Evolutionary conservation across 2,888 invertebrate genomes (phyloP).

Genomic region (Rhyacophila evoluta): DNA sequence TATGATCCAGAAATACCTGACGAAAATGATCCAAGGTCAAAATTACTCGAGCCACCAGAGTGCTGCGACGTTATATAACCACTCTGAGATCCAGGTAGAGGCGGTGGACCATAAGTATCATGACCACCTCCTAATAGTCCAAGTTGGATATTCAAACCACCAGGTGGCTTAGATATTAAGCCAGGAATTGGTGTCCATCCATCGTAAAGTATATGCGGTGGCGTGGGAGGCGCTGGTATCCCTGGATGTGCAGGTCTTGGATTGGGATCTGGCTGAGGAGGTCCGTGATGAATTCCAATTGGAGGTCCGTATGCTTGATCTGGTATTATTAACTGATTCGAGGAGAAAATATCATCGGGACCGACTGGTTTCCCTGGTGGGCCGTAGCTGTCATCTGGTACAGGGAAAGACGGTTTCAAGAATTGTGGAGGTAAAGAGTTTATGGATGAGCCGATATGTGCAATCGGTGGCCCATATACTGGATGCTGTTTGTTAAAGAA

Average conservation of each 20-base stretch:
- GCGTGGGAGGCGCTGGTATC: constrained; percentile 80
- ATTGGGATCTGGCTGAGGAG: constrained; percentile 71
- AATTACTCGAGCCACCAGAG: constrained; percentile 29
- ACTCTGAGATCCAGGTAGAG: constrained; percentile 55
- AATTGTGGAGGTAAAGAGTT: constrained; percentile 59
- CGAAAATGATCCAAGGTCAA: constrained; percentile 25
- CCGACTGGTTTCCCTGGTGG: constrained; percentile 65
- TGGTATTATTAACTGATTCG: constrained; percentile 60
- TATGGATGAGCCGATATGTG: constrained; percentile 55
- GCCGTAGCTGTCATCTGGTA: constrained; percentile 65
- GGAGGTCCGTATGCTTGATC: constrained; percentile 60
- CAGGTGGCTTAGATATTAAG: constrained; percentile 62
- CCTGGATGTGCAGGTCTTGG: constrained; percentile 76
- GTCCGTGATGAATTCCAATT: constrained; percentile 68
- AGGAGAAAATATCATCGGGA: constrained; percentile 62
- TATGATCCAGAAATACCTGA: constrained; percentile 57
- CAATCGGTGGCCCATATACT: constrained; percentile 62
- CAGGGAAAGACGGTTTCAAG: constrained; percentile 65
- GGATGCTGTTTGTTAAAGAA: constrained; percentile 59
- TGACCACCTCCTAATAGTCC: constrained; percentile 47
- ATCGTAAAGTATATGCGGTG: constrained; percentile 81
- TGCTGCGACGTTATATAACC: constrained; percentile 46
- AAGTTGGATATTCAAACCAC: constrained; percentile 56
- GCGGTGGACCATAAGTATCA: constrained; percentile 56
- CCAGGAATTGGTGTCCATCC: constrained; percentile 91